These are phyloP conservation scores for Tyria jacobaeae DNA, from an alignment of 2,888 invertebrate genomes.

Conservation along the genomic window DNA sequence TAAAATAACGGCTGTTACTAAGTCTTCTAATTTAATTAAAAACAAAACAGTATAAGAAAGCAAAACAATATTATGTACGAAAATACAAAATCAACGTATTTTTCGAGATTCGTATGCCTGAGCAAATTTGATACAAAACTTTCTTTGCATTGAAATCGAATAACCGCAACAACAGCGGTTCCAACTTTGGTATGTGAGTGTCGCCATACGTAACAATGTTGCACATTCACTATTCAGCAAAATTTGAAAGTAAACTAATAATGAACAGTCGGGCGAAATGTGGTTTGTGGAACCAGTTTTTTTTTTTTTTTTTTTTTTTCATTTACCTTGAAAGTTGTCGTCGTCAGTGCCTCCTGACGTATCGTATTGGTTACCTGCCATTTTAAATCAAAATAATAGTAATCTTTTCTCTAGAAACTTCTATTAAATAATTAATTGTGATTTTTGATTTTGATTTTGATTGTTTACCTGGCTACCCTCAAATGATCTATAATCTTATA, in stretches of 20 bases:
- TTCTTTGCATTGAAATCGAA: conserved; percentile 40
- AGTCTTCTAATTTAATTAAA: conserved; percentile 2
- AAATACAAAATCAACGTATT: conserved; percentile 25
- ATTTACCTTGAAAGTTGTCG: not conserved
- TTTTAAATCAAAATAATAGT: not conserved
- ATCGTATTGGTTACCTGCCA: not conserved
- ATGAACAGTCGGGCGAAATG: not conserved
- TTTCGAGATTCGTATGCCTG: conserved; percentile 21
- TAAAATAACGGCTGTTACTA: not conserved
- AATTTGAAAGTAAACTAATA: conserved; percentile 12
- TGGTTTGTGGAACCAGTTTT: not conserved
- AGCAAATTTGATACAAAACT: conserved; percentile 30
- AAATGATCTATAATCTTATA: no score
- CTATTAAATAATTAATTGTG: not conserved
- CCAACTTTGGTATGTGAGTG: conserved; percentile 36
- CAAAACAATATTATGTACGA: conserved; percentile 9
- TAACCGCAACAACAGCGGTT: conserved; percentile 26
- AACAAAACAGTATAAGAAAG: conserved; percentile 1
- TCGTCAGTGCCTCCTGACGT: not conserved
- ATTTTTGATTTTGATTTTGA: no score
- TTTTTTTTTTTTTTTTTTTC: no score
- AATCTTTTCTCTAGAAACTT: not conserved
- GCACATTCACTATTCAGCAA: conserved; percentile 17
- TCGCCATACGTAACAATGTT: conserved; percentile 34
- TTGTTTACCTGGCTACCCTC: no score